phyloP scores from a whole-genome alignment of 2,797 vertebrate genomes.

The Danio kyathit region DNA sequence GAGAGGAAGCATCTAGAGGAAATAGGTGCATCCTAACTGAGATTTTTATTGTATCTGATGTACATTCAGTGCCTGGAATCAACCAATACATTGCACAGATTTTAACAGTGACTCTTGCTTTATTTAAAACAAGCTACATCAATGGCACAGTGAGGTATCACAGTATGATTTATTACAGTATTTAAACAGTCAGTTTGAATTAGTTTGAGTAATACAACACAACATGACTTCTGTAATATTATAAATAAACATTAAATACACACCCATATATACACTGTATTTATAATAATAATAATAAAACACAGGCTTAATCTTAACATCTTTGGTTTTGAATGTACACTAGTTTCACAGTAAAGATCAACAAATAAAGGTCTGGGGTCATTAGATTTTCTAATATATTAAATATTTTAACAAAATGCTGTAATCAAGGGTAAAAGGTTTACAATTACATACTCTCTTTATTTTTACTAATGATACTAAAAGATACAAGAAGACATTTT shows the following conservation, averaged over 20 bases:
- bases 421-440: not conserved
- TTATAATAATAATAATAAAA: not conserved
- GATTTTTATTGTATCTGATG: not conserved
- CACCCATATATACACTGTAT: not conserved
- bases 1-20: not conserved
- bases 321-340: not conserved
- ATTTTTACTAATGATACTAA: not conserved
- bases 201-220: not conserved
- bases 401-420: not conserved
- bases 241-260: slow-evolving; percentile 1
- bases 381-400: too few relatives aligned
- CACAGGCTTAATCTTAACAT: not conserved
- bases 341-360: not conserved
- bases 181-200: not conserved
- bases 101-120: not conserved
- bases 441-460: not conserved
- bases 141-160: not conserved
- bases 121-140: not conserved
- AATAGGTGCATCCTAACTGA: not conserved
- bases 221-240: not conserved
- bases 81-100: not conserved
- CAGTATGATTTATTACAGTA: not conserved
- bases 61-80: not conserved
- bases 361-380: not conserved
- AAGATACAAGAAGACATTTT: not conserved